These are phyloP conservation scores for Gonatopus flavifemur DNA, from an alignment of 1,140 invertebrate species.

Conservation along the genomic window DNA sequence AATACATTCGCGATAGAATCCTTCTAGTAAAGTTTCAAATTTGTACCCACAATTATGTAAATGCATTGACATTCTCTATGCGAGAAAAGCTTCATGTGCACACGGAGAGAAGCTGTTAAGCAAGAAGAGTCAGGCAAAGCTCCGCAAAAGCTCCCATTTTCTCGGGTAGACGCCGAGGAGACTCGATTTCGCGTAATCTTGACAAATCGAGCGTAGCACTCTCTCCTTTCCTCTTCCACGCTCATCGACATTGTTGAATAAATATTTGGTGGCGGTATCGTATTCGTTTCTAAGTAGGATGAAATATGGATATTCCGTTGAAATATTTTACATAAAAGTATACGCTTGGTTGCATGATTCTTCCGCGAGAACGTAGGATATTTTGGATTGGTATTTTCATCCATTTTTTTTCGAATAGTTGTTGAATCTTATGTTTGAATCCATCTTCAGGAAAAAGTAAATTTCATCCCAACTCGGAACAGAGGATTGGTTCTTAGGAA, in stretches of 20 bases:
- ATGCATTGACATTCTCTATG: conserved; percentile 40
- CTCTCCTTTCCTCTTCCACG: too few relatives aligned
- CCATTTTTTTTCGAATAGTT: too few relatives aligned
- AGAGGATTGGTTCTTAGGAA: too few relatives aligned
- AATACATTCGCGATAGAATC: conserved; percentile 33
- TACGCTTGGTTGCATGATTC: too few relatives aligned
- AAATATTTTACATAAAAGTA: too few relatives aligned
- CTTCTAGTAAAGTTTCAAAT: conserved; percentile 44
- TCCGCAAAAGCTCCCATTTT: conserved; percentile 9
- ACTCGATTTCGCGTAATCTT: conserved; percentile 24
- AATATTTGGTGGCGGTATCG: conserved; percentile 12
- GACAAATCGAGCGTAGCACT: conserved; percentile 28
- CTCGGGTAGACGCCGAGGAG: not conserved
- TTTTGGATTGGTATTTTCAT: too few relatives aligned
- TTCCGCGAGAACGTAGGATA: too few relatives aligned
- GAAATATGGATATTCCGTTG: too few relatives aligned
- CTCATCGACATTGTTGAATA: conserved; percentile 16
- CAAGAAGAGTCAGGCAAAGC: not conserved
- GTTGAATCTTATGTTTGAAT: too few relatives aligned
- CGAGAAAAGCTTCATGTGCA: conserved; percentile 11
- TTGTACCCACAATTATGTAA: conserved; percentile 54
- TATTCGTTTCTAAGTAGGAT: too few relatives aligned
- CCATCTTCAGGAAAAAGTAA: too few relatives aligned
- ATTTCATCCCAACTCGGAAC: too few relatives aligned
- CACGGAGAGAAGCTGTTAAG: not conserved